Conservation (phyloP, 2,113 vertebrate species). For the Emberiza fucata region DNA sequence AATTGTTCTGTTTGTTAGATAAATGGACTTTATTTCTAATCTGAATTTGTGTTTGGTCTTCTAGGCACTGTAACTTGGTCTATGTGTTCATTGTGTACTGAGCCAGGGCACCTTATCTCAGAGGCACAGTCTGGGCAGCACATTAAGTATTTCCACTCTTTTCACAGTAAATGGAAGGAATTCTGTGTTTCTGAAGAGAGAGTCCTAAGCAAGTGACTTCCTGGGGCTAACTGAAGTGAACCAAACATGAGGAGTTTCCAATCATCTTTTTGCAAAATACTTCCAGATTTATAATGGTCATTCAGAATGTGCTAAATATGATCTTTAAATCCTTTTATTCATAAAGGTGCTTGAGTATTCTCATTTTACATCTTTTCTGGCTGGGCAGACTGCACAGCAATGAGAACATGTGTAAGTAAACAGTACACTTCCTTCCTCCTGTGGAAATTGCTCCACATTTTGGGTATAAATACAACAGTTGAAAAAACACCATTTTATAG, state of each 20-base stretch:
- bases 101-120: neutral
- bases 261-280: neutral
- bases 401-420: neutral
- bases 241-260: neutral
- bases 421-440: neutral
- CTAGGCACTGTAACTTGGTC: neutral
- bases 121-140: neutral
- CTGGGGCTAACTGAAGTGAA: neutral
- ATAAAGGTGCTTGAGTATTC: neutral
- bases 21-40: neutral
- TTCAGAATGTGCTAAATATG: neutral
- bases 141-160: neutral
- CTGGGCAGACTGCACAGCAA: neutral
- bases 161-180: neutral
- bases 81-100: neutral
- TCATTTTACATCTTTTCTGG: neutral
- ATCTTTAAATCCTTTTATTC: neutral
- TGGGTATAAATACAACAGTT: neutral
- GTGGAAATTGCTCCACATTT: neutral
- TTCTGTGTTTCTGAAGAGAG: neutral
- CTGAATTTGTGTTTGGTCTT: neutral
- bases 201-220: neutral
- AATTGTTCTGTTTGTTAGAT: neutral
- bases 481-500: neutral
- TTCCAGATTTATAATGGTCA: neutral